These are phyloP conservation scores for Lepidonotus clava DNA, from an alignment of 2,888 invertebrate genomes.

Conservation along the genomic window DNA sequence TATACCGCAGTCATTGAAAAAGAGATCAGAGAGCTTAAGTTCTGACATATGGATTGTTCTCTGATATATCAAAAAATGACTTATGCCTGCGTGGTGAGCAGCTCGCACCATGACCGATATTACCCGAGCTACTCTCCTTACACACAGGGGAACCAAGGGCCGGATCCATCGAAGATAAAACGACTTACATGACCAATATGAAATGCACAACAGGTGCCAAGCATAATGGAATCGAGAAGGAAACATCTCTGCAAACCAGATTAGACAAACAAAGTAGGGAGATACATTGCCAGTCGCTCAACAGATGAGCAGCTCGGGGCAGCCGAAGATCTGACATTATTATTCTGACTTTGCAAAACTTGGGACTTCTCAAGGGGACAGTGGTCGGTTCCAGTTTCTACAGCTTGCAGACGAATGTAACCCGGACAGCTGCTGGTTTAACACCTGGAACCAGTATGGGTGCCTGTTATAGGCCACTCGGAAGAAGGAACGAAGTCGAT, in stretches of 20 bases:
- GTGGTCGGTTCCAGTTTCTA: not conserved
- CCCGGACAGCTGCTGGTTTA: not conserved
- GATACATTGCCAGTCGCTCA: constrained; percentile 15
- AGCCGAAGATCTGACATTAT: not conserved
- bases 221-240: constrained; percentile 25
- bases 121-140: not conserved
- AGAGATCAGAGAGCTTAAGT: not conserved
- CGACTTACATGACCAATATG: constrained; percentile 20
- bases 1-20: too few relatives aligned
- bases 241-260: constrained; percentile 18
- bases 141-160: not conserved
- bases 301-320: not conserved
- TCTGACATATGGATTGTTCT: not conserved
- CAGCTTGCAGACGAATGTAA: not conserved
- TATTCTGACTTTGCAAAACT: not conserved
- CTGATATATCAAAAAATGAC: not conserved
- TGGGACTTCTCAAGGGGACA: not conserved
- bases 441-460: not conserved
- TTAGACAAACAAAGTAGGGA: not conserved
- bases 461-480: too few relatives aligned
- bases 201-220: constrained; percentile 44
- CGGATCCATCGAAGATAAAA: not conserved
- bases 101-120: constrained; percentile 19
- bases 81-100: not conserved
- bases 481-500: too few relatives aligned